Base-by-base conservation (phyloP, 2,888 invertebrate species). In the Oxystoma pomonae region DNA sequence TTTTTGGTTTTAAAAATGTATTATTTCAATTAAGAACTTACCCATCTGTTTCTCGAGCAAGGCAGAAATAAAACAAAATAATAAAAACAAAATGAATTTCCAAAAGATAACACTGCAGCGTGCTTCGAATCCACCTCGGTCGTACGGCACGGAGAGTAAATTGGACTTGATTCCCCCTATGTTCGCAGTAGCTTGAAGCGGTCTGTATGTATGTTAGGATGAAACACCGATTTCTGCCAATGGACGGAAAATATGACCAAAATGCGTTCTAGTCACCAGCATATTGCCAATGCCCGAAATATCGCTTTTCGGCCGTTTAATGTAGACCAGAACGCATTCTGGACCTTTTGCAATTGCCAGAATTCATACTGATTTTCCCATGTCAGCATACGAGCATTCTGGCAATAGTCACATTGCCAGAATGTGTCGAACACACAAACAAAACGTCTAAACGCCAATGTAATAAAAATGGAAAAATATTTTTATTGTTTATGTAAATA, bases 221-320 rank as follows among this genome's bases (percentile, higher is more conserved):
- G 50, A 51, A 59, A 59, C 50, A 49, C 59, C 59, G 59, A 59
- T 59, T 59, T 59, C 50, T 49, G 52, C 50, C 59, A 59, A 59
- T 59, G 59, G 59, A 21, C 59, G 5, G 22, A 59, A 59, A 59
- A 59, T 50, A 59, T 12, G 50, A 22, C 52, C 52, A 59, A 59
- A 49, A 59, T 51, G 59, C 59, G 59, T 59, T 59, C 59, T 59
- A 17, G 20, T 51, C 19, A 49, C 59, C 59, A 51, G 59, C 59
- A 16, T 17, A 18, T 57, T 57, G 57, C 20, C 57, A 57, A 57
- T 57, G 57, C 18, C 57, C 57, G 20, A 57, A 57, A 57, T 50
- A 50, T 59, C 9, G 50, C 59, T 50, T 51, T 59, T 49, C 59
- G 59, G 59, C 50, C 52, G 50, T 59, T 59, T 59, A 59, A 59